Conservation (phyloP, 2,797 vertebrate species). For the Sebastes matsubarae region DNA sequence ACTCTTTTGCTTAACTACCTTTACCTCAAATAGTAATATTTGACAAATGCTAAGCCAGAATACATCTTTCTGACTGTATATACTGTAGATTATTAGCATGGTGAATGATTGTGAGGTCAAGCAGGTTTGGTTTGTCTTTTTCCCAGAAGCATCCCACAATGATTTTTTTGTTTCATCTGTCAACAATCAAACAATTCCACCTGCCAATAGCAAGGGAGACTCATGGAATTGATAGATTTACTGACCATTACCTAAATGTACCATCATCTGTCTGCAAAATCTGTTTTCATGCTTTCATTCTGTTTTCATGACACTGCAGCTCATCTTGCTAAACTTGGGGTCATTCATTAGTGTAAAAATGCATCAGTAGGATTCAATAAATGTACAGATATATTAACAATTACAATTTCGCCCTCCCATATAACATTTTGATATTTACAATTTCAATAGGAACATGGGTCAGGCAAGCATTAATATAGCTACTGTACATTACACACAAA, state of each 20-base stretch:
- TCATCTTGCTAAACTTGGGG: neutral
- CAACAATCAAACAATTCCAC: neutral
- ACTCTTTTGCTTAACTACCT: neutral
- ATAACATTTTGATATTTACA: slow-evolving; percentile 40
- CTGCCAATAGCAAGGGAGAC: neutral
- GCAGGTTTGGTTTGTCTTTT: neutral
- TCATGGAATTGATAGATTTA: neutral
- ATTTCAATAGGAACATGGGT: slow-evolving; percentile 10
- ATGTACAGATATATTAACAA: slow-evolving; percentile 23
- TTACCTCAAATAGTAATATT: neutral
- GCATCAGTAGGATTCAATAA: slow-evolving; percentile 44
- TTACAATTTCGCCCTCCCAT: neutral
- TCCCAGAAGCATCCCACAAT: neutral
- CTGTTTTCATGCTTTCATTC: too few species aligned
- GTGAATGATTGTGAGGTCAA: neutral
- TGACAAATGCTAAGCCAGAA: neutral
- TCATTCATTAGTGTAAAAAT: slow-evolving; percentile 58
- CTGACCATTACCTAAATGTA: neutral
- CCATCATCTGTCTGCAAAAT: neutral
- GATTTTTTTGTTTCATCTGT: neutral
- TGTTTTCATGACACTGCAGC: neutral
- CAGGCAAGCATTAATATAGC: slow-evolving; percentile 22
- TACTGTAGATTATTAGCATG: neutral
- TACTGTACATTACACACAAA: slow-evolving; percentile 18
- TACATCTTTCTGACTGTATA: neutral